Evolutionary conservation across 2,888 invertebrate species (phyloP), one percentile per base, ranked within the genome.

Genomic region (Epicampocera succincta): DNA sequence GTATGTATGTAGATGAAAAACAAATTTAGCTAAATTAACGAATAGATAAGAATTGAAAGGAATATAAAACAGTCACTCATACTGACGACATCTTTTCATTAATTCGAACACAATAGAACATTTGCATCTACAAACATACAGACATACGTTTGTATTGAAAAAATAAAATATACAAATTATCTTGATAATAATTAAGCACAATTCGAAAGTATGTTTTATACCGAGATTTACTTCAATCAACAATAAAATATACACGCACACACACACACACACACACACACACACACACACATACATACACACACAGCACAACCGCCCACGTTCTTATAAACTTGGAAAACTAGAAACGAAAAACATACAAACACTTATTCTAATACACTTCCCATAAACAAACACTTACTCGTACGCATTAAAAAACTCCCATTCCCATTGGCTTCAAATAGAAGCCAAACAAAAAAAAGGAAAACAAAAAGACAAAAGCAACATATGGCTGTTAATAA

Each of bases 121-220:
- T 33, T 25, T 25, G 25, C 5, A 25, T 25, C 2, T 0, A 40
- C 38, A 40, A 4, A 58, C 17, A 25, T 17, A 38, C n/a, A 40
- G 11, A 15, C 13, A 21, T 25, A 29, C 60, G 8, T n/a, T 40
- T 56, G 21, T 52, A 25, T 5, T 25, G 25, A 25, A 25, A n/a
- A n/a, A n/a, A n/a, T n/a, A n/a, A n/a, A n/a, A n/a, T n/a, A 25
- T 25, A 25, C 25, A 25, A 25, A 68, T 76, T 76, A 69, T 76
- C 66, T 60, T 80, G 74, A 80, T 80, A 72, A 68, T 72, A 76
- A 80, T 80, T 76, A 76, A 76, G 69, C 72, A 72, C 76, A 72
- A 80, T 80, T 72, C 71, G 72, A 56, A 69, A 65, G 33, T 29
- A 56, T 72, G 66, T 54, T 69, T 61, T 54, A 19, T 52, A 78